phyloP scores from a whole-genome alignment of 2,797 vertebrate genomes.

The Malurus splendens region DNA sequence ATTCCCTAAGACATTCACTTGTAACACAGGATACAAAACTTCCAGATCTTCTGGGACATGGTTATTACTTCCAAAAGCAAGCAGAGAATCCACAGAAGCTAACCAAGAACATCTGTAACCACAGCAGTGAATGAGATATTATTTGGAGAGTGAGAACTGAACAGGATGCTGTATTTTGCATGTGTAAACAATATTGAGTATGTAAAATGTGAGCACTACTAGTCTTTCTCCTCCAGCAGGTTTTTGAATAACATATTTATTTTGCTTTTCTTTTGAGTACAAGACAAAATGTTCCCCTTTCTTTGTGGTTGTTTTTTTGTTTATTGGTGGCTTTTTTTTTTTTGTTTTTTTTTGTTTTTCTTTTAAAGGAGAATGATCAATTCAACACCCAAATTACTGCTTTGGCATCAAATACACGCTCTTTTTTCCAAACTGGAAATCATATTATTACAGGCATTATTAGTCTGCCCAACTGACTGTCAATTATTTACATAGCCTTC shows the following conservation, averaged over 20 bases:
- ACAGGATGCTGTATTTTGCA: not conserved
- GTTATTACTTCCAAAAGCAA: not conserved
- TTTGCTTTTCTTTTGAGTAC: not conserved
- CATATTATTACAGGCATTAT: not conserved
- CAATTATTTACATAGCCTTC: not conserved
- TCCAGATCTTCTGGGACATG: not conserved
- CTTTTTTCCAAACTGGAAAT: not conserved
- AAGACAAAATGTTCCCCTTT: not conserved
- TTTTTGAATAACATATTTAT: not conserved
- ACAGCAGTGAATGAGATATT: not conserved
- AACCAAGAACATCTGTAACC: not conserved
- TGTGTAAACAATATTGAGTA: not conserved
- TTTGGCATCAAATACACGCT: not conserved
- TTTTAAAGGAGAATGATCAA: not conserved
- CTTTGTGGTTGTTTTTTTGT: not conserved
- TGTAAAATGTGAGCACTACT: not conserved
- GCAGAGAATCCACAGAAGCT: not conserved
- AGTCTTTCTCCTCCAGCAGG: not conserved
- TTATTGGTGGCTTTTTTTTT: too few relatives aligned
- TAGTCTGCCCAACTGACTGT: not conserved
- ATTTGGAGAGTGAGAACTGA: not conserved
- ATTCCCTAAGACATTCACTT: not conserved
- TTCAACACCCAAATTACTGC: not conserved
- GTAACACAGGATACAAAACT: not conserved
- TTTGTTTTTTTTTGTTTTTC: not conserved